Evolutionary conservation across 2,888 invertebrate species (phyloP), one percentile per base, ranked within the genome.

Genomic region (Melipona bicolor): DNA sequence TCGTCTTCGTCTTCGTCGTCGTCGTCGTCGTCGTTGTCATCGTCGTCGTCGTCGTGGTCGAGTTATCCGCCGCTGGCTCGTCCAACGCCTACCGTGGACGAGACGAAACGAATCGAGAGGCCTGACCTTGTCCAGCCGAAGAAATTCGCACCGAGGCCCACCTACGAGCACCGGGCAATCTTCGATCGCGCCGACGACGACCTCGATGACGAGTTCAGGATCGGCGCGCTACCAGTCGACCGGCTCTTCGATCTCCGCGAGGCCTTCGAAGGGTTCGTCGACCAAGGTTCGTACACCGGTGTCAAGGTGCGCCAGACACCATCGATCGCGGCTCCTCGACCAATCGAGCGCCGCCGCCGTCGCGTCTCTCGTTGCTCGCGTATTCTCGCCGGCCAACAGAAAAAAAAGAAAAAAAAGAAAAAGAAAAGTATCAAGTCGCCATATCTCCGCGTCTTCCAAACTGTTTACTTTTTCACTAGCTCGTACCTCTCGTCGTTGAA

Each of bases 181-280:
- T 92, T 95, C 95, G 94, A 95, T 95, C 94, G 95, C 95, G 93
- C 95, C 95, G 92, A 95, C 95, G 95, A 95, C 95, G 91, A 91
- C 87, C 88, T 94, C 95, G 88, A 94, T 94, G 91, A 91, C 85
- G 92, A 93, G 89, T 92, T 92, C 89, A 89, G 88, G 90, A 90
- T 94, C 87, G 91, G 90, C 95, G 90, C 95, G 95, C 95, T 95
- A 88, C 95, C 96, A 87, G 95, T 96, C 94, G 96, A 96, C 92
- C 95, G 96, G 93, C 96, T 96, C 95, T 95, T 96, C 90, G 95
- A 96, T 91, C 95, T 96, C 87, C 96, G 96, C 92, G 96, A 96
- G 94, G 95, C 96, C 93, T 95, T 96, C 95, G 95, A 96, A 94
- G 96, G 96, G 94, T 96, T 96, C 95, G 96, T 96, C 94, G 96